Conservation (phyloP, 2,797 vertebrate genomes). For the Buphagus erythrorhynchus region DNA sequence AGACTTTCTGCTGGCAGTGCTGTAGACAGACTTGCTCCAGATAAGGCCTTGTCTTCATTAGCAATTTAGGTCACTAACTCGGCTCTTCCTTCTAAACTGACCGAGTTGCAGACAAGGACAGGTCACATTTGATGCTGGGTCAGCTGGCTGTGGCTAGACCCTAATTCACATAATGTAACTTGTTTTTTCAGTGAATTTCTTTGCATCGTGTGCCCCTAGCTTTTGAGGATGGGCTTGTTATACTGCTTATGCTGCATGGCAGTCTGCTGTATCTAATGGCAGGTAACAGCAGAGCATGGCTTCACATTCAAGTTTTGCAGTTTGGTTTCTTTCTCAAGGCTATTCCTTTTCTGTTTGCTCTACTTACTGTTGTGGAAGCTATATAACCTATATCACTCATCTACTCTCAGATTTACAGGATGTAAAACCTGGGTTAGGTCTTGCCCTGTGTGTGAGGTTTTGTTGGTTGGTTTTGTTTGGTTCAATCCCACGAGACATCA, state of each 20-base stretch:
- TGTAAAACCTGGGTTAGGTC: not conserved
- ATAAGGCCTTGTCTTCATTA: conserved; percentile 55
- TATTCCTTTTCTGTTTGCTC: not conserved
- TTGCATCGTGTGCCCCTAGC: not conserved
- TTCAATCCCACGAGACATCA: rapidly evolving
- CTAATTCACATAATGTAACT: not conserved
- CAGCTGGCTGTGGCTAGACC: not conserved
- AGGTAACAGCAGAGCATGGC: not conserved
- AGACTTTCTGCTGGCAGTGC: conserved; percentile 10
- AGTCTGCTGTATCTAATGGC: not conserved
- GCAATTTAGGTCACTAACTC: conserved; percentile 26
- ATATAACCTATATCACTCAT: not conserved
- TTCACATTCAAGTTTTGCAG: not conserved
- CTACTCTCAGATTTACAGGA: not conserved
- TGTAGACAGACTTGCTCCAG: conserved; percentile 18
- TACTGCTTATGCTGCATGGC: not conserved
- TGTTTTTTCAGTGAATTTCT: not conserved
- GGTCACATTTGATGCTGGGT: not conserved
- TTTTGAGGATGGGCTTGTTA: not conserved
- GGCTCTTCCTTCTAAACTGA: conserved; percentile 3
- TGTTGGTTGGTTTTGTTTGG: not conserved
- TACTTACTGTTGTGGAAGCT: not conserved
- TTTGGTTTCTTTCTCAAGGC: not conserved
- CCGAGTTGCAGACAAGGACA: not conserved
- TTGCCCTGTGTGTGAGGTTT: rapidly evolving